Evolutionary conservation across 2,113 vertebrate species (phyloP).

Genomic region (Edolisoma coerulescens): DNA sequence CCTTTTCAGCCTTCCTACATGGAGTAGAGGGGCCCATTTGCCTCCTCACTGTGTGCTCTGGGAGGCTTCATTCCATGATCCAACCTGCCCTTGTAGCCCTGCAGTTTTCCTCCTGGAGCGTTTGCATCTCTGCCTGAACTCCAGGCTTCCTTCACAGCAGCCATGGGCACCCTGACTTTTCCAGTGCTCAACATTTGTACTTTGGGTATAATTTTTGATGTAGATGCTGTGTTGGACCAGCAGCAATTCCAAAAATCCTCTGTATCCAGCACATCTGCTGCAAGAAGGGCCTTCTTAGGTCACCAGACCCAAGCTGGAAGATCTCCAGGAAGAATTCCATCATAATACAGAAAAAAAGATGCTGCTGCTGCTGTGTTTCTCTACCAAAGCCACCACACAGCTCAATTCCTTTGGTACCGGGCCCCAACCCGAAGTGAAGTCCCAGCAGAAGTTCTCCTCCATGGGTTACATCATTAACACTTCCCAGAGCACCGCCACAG

Average conservation of each 20-base stretch:
- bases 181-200: background rate
- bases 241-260: background rate
- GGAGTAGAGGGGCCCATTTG: background rate
- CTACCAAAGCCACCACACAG: background rate
- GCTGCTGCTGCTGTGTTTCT: background rate
- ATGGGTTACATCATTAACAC: background rate
- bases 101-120: background rate
- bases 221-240: background rate
- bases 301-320: background rate
- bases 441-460: constrained; percentile 10
- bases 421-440: background rate
- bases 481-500: background rate
- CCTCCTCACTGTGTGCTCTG: background rate
- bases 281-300: background rate
- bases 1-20: background rate
- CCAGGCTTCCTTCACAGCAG: background rate
- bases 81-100: background rate
- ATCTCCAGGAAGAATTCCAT: background rate
- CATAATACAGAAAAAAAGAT: background rate
- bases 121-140: background rate
- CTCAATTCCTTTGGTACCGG: background rate
- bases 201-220: background rate
- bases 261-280: background rate
- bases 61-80: background rate
- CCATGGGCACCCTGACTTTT: background rate